Evolutionary conservation across 2,797 vertebrate species (phyloP).

Genomic region (Valencia hispanica): DNA sequence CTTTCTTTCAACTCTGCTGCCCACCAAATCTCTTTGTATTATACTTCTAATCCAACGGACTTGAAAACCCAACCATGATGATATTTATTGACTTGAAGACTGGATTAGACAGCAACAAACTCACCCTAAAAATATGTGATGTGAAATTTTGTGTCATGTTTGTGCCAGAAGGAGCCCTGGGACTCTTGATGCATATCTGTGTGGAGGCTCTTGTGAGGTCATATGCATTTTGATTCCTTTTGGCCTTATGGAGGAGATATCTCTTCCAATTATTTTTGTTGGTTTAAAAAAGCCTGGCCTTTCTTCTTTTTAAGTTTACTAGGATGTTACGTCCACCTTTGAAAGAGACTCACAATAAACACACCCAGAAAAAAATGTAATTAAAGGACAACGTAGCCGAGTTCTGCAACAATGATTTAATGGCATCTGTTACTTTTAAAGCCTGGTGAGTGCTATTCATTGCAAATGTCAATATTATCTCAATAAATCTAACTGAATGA

Average conservation of each 20-base stretch:
- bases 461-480: constrained; percentile 86
- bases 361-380: constrained; percentile 53
- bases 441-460: constrained; percentile 79
- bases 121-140: constrained; percentile 68
- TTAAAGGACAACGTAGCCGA: constrained; percentile 52
- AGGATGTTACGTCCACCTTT: constrained; percentile 61
- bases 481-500: constrained; percentile 83
- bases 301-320: constrained; percentile 54
- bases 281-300: constrained; percentile 70
- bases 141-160: constrained; percentile 75
- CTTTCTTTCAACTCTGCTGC: constrained; percentile 66
- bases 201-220: constrained; percentile 74
- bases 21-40: constrained; percentile 75
- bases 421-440: constrained; percentile 80
- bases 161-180: constrained; percentile 58
- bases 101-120: constrained; percentile 44
- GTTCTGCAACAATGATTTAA: constrained; percentile 75
- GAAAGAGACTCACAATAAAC: constrained; percentile 56
- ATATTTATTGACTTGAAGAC: constrained; percentile 73
- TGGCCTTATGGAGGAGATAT: constrained; percentile 69
- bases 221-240: constrained; percentile 77
- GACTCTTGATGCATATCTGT: constrained; percentile 76
- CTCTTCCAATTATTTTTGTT: constrained; percentile 58
- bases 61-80: constrained; percentile 62
- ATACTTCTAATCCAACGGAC: constrained; percentile 73